Percentiles rank a stretch among this genome's conserved stretches.
Evolutionary conservation across 1,140 invertebrate genomes (phyloP).

Genomic region (Anadara kagoshimensis): DNA sequence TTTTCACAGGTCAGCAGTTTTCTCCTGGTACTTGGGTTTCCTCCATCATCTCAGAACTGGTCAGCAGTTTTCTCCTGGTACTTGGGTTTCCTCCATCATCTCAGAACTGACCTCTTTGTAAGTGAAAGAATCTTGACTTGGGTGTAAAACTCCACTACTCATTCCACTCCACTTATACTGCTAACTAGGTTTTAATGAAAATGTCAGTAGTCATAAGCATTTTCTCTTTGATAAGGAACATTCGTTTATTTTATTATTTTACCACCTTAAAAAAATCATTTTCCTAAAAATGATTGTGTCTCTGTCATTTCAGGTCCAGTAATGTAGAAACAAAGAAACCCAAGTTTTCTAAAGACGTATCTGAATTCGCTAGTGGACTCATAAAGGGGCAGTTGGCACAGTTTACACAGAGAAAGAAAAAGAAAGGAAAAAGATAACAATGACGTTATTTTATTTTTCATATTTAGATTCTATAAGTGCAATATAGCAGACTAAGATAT

Average conservation of each 20-base stretch:
- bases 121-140: too few relatives aligned
- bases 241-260: neutral
- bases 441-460: neutral
- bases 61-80: too few relatives aligned
- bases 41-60: too few relatives aligned
- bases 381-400: constrained; percentile 2
- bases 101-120: too few relatives aligned
- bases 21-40: too few relatives aligned
- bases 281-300: neutral
- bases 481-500: neutral
- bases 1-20: too few relatives aligned
- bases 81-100: too few relatives aligned
- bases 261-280: too few relatives aligned
- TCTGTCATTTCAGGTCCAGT: neutral
- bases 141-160: too few relatives aligned
- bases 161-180: too few relatives aligned
- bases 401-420: neutral
- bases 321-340: neutral
- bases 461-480: neutral
- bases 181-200: too few relatives aligned
- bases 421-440: neutral
- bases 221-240: neutral
- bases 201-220: neutral
- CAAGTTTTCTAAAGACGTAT: neutral
- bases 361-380: constrained; percentile 20